phyloP scores from a whole-genome alignment of 2,797 vertebrate species.

The Pseudocheirus occidentalis region DNA sequence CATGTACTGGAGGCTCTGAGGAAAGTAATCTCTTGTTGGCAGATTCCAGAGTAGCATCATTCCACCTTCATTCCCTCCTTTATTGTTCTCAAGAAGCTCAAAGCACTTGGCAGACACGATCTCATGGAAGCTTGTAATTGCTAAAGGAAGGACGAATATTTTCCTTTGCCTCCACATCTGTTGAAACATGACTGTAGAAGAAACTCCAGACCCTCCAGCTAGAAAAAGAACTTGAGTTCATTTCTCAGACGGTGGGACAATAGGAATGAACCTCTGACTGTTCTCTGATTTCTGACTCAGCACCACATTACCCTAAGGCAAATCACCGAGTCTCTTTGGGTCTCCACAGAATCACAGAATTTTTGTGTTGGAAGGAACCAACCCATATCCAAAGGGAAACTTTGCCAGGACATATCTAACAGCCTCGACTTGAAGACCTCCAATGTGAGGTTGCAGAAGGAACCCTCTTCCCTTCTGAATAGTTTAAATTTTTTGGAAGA shows the following conservation, averaged over 20 bases:
- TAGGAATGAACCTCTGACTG: neutral
- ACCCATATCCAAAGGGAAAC: neutral
- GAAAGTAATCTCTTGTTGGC: neutral
- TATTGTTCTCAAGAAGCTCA: neutral
- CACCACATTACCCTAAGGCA: neutral
- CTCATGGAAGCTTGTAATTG: neutral
- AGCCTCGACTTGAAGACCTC: neutral
- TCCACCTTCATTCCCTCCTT: no score
- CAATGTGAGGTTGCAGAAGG: neutral
- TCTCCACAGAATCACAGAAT: neutral
- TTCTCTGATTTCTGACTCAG: neutral
- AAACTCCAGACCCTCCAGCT: neutral
- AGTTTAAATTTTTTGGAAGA: neutral
- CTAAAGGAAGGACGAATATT: neutral
- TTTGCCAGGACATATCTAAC: neutral
- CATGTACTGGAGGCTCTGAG: neutral
- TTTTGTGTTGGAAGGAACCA: neutral
- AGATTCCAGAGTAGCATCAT: neutral
- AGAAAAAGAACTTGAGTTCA: neutral
- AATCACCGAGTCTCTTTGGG: neutral
- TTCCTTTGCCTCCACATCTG: neutral
- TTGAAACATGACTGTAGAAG: neutral
- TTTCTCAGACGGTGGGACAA: neutral
- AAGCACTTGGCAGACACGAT: neutral
- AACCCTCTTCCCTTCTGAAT: neutral